phyloP scores from a whole-genome alignment of 2,113 vertebrate genomes.

The Gadus macrocephalus region DNA sequence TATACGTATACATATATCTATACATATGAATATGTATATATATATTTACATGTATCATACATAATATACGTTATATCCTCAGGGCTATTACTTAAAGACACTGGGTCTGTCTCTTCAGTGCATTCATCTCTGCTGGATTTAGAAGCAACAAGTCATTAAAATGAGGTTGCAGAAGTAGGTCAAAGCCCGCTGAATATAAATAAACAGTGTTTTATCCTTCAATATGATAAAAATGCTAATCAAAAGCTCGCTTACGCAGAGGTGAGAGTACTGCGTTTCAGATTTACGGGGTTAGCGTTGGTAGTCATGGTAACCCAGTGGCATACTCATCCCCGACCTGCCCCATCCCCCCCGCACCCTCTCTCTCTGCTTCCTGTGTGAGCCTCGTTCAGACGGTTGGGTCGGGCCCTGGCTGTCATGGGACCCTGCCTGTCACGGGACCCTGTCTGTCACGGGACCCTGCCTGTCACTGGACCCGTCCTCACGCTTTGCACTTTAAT shows the following conservation, averaged over 20 bases:
- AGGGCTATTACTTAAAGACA: conserved; percentile 22
- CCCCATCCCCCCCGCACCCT: not conserved
- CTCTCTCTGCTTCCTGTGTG: no score
- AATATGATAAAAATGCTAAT: conserved; percentile 22
- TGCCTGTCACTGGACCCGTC: conserved; percentile 36
- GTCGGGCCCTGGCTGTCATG: not conserved
- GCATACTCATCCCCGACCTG: no score
- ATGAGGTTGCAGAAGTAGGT: conserved; percentile 14
- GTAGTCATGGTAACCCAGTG: no score
- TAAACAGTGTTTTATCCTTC: conserved; percentile 10
- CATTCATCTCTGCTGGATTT: conserved; percentile 41
- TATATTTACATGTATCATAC: not conserved
- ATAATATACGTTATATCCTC: conserved; percentile 8
- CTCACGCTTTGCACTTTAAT: conserved; percentile 73
- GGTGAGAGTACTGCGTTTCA: conserved; percentile 8
- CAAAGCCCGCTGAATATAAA: conserved; percentile 19
- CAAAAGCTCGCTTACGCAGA: conserved; percentile 24
- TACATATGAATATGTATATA: no score
- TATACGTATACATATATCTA: not conserved
- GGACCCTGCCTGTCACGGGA: conserved; percentile 26
- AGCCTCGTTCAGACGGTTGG: no score
- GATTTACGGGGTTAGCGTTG: no score
- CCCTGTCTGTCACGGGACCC: not conserved
- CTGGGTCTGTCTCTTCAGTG: conserved; percentile 23
- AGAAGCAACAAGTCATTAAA: conserved; percentile 56